Evolutionary conservation across 2,888 invertebrate genomes (phyloP).

Genomic region (Netelia virgata): DNA sequence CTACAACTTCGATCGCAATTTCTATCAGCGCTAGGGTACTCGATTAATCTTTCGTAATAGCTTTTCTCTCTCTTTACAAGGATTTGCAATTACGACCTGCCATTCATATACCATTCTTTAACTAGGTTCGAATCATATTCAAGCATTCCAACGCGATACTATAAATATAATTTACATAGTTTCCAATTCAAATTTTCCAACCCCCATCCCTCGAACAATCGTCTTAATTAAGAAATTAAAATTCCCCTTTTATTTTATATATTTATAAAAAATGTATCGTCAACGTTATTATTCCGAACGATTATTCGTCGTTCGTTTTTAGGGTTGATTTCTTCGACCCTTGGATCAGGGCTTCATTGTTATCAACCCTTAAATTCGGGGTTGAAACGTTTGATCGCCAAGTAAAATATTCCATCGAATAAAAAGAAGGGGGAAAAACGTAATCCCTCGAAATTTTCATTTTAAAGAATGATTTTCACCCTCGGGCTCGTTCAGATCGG

Average conservation of each 20-base stretch:
- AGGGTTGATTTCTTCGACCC: too few species aligned
- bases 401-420: too few species aligned
- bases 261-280: too few species aligned
- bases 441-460: too few species aligned
- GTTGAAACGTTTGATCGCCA: too few species aligned
- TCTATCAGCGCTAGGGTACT: constrained; percentile 41
- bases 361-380: too few species aligned
- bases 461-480: neutral
- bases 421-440: too few species aligned
- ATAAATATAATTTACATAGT: neutral
- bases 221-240: neutral
- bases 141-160: neutral
- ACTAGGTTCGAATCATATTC: constrained; percentile 14
- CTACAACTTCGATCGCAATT: constrained; percentile 50
- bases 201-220: neutral
- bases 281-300: too few species aligned
- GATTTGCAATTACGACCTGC: constrained; percentile 31
- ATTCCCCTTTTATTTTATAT: too few species aligned
- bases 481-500: too few species aligned
- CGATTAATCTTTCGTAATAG: constrained; percentile 52
- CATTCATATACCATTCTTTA: constrained; percentile 26
- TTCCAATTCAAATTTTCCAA: neutral
- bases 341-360: too few species aligned
- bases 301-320: too few species aligned
- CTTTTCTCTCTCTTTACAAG: constrained; percentile 20